Conservation (phyloP, 2,888 invertebrate genomes). For the Desoria tigrina region DNA sequence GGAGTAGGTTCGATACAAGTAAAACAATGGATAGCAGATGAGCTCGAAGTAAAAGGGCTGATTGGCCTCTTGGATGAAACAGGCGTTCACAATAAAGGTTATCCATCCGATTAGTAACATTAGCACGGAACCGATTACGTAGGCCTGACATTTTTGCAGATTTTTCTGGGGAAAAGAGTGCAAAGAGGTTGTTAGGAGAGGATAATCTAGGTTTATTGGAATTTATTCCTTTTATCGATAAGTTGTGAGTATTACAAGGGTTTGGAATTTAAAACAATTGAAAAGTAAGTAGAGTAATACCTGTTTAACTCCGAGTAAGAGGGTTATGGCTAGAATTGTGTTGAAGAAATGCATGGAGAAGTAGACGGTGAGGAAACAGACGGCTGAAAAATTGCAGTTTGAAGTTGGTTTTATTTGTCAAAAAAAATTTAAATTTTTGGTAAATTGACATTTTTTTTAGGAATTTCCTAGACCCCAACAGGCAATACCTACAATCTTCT, state of each 20-base stretch:
- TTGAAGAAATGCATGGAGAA: background rate
- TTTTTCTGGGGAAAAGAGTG: no score
- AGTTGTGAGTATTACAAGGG: background rate
- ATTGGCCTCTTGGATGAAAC: background rate
- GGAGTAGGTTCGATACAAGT: background rate
- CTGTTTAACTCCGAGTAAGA: background rate
- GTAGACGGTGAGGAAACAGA: no score
- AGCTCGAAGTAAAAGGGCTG: background rate
- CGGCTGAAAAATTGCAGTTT: no score
- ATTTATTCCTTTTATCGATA: background rate
- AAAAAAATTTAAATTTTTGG: no score
- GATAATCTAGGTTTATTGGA: background rate
- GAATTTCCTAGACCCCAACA: no score
- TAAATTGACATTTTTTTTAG: no score
- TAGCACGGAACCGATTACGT: slow-evolving; percentile 9
- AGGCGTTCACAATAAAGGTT: background rate
- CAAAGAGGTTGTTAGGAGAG: no score
- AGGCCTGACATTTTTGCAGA: slow-evolving; percentile 23
- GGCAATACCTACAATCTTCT: no score
- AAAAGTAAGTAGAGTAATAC: background rate
- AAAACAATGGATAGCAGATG: slow-evolving; percentile 10
- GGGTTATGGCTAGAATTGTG: background rate
- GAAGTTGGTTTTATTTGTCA: no score
- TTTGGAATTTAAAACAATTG: background rate
- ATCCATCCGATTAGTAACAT: background rate